Evolutionary conservation across 2,113 vertebrate species (phyloP).

Genomic region (Prinia subflava): DNA sequence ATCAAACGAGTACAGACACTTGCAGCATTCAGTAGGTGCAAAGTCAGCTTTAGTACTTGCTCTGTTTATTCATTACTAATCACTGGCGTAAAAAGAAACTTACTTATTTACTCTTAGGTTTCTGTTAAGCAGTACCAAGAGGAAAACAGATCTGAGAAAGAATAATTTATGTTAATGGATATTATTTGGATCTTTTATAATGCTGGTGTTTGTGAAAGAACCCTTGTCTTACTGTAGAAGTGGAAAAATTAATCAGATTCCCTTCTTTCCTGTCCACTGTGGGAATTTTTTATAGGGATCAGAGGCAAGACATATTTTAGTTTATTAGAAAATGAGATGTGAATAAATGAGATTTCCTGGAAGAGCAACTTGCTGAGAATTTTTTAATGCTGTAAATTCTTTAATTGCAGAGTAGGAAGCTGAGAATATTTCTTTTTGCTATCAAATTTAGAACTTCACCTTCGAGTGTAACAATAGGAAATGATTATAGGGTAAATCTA

Average conservation of each 20-base stretch:
- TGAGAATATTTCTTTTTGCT: conserved; percentile 23
- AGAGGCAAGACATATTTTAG: background rate
- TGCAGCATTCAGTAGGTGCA: conserved; percentile 99
- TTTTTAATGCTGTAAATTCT: background rate
- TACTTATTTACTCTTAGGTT: conserved; percentile 51
- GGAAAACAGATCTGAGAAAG: background rate
- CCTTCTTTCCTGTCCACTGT: background rate
- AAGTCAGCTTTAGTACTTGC: conserved; percentile 91
- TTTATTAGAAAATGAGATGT: background rate
- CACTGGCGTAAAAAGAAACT: conserved; percentile 18
- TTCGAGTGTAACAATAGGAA: background rate
- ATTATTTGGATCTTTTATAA: background rate
- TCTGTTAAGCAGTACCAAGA: conserved; percentile 3
- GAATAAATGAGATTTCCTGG: background rate
- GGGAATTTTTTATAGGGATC: background rate
- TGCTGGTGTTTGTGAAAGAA: conserved; percentile 24
- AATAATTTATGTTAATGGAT: conserved; percentile 1
- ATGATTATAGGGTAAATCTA: background rate
- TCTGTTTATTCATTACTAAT: conserved; percentile 83
- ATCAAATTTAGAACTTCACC: background rate
- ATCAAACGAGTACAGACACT: conserved; percentile 99
- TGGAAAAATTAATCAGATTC: background rate
- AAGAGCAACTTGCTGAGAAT: background rate
- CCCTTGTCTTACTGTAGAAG: background rate
- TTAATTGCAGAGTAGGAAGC: conserved; percentile 5